Evolutionary conservation across 2,888 invertebrate species (phyloP).

Genomic region (Bruchidius siliquastri): DNA sequence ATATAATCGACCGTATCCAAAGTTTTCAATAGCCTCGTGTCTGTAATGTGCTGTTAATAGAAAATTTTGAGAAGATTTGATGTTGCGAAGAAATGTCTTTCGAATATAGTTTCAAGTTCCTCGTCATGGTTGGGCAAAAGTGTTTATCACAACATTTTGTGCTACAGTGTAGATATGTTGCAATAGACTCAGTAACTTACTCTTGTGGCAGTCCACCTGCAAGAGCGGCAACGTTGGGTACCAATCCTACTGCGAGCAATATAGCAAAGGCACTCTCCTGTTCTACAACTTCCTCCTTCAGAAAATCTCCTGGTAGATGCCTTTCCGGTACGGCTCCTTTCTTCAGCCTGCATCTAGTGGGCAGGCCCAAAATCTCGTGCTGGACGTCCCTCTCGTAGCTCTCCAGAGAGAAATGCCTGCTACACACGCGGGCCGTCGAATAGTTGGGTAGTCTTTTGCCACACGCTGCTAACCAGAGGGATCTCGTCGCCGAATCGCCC

Average conservation of each 20-base stretch:
- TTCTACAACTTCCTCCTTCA: conserved; percentile 28
- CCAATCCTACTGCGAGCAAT: conserved; percentile 53
- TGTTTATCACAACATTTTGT: no score
- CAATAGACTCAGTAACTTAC: conserved; percentile 43
- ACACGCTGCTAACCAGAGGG: conserved; percentile 53
- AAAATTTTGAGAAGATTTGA: no score
- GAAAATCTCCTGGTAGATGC: conserved; percentile 33
- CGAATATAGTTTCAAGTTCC: no score
- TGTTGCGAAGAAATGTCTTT: no score
- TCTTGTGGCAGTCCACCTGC: conserved; percentile 45
- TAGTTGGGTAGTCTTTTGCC: conserved; percentile 53
- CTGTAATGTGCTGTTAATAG: no score
- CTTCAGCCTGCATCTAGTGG: conserved; percentile 50
- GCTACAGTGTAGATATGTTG: no score
- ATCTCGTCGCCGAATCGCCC: conserved; percentile 51
- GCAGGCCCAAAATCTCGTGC: conserved; percentile 52
- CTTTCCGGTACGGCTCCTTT: conserved; percentile 50
- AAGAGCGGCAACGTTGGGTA: conserved; percentile 41
- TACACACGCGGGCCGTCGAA: conserved; percentile 54
- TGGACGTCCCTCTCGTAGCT: conserved; percentile 55
- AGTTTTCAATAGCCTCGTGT: no score
- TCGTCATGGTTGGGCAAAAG: no score
- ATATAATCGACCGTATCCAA: no score
- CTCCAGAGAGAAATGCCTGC: conserved; percentile 50
- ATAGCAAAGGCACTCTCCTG: conserved; percentile 46